phyloP scores from a whole-genome alignment of 2,888 invertebrate genomes.

The Eudemis profundana region DNA sequence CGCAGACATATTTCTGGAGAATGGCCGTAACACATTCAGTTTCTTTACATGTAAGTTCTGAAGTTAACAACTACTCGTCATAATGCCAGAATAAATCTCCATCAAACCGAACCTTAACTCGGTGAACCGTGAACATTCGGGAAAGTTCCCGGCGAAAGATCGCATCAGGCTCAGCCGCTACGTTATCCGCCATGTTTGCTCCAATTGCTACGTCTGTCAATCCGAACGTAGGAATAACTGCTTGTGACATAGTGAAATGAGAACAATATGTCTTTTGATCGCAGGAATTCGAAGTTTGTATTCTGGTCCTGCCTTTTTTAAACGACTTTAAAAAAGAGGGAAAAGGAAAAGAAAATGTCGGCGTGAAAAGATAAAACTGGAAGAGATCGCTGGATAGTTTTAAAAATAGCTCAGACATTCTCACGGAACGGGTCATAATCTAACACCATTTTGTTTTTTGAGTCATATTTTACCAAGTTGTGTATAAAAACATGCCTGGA shows the following conservation, averaged over 20 bases:
- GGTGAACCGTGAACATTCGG: conserved; percentile 2
- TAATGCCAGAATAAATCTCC: conserved; percentile 23
- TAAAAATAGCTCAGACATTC: no score
- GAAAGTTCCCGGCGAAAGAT: conserved; percentile 20
- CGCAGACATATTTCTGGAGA: no score
- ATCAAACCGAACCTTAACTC: conserved; percentile 12
- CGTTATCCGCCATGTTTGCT: conserved; percentile 39
- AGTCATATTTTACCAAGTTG: no score
- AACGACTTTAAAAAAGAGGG: no score
- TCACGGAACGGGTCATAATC: no score
- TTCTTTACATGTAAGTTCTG: background rate
- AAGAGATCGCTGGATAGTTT: no score
- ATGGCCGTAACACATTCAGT: background rate
- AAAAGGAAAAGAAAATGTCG: no score
- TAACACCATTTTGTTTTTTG: no score
- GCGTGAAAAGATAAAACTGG: no score
- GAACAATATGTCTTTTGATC: conserved; percentile 1
- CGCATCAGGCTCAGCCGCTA: conserved; percentile 11
- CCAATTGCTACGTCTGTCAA: conserved; percentile 35
- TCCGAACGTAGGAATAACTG: conserved; percentile 31
- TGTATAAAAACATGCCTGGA: no score
- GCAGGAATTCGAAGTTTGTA: no score
- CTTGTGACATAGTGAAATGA: background rate
- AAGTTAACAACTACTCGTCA: conserved; percentile 7
- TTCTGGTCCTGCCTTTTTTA: no score